Evolutionary conservation across 2,113 vertebrate species (phyloP), one percentile per base, ranked within the genome.

Genomic region (Oxyruncus cristatus): DNA sequence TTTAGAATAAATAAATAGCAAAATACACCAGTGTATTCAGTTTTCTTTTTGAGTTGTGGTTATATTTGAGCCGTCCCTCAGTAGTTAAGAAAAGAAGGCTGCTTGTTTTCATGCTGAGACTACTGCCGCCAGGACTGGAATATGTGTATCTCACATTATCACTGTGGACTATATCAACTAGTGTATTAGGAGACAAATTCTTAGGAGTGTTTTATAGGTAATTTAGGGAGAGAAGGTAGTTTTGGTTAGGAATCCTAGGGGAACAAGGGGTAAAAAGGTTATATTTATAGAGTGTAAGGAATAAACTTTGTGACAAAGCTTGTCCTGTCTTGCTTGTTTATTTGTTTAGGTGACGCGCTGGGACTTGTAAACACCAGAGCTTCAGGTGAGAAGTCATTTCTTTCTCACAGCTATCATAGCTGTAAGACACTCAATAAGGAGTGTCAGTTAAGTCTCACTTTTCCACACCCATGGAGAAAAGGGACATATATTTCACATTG

Each of bases 311-410:
- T 1, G 0, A 23, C 24, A 81, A 71, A 76, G 1, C 49, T 85
- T 70, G 56, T 79, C 32, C 44, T 91, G 26, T 93, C 3, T 1
- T 56, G 30, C 41, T 87, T 87, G 33, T 81, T 92, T 76, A 68
- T 91, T 94, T 91, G 20, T 89, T 81, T 85, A 41, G 22, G 12
- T 89, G 85, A 76, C 28, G 61, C 53, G 53, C 28, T 27, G 61
- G 12, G 61, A 79, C 46, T 82, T 88, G 74, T 68, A 86, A 93
- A 91, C 61, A 59, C 27, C 49, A 63, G 32, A 2, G 12, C n/a
- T 78, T 46, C 46, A 82, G 74, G 70, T 89, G 93, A 61, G 58
- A 95, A 90, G 62, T 61, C 91, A 91, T 88, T 96, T 65, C 58
- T 24, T 85, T n/a, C 32, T 91, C 82, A 85, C 66, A 93, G 77